Conservation (phyloP, 2,888 invertebrate species). For the Lochmaea crataegi region DNA sequence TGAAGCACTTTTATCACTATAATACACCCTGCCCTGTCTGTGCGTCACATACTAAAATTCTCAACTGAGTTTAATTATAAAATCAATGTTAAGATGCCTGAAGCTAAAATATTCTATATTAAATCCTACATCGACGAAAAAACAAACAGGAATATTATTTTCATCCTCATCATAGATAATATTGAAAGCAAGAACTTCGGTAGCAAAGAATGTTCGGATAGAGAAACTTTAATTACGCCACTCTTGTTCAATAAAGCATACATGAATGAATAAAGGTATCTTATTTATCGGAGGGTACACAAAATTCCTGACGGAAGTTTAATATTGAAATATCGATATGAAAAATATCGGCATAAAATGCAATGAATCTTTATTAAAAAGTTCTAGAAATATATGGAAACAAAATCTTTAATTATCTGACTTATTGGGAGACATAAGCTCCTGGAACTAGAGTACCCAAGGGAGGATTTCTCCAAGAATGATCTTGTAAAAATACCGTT, state of each 20-base stretch:
- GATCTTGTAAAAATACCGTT: too few species aligned
- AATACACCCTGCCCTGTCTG: neutral
- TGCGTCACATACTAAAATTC: neutral
- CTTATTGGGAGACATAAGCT: too few species aligned
- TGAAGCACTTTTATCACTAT: neutral
- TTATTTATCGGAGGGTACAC: conserved; percentile 55
- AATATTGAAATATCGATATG: conserved; percentile 60
- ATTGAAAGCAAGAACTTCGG: conserved; percentile 19
- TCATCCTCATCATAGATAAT: conserved; percentile 24
- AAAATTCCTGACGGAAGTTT: conserved; percentile 57
- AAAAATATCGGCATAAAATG: conserved; percentile 21
- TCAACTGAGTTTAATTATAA: conserved; percentile 16
- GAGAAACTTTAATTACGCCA: conserved; percentile 53
- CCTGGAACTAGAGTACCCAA: too few species aligned
- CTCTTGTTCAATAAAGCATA: conserved; percentile 57
- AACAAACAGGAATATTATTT: conserved; percentile 31
- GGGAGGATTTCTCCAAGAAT: too few species aligned
- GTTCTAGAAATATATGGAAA: neutral
- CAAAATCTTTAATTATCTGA: too few species aligned
- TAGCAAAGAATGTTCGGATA: conserved; percentile 28
- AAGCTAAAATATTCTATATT: conserved; percentile 27
- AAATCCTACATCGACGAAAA: conserved; percentile 21
- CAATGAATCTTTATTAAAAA: conserved; percentile 25
- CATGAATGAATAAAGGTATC: conserved; percentile 57
- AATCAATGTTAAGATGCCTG: conserved; percentile 12